A percentile compares a stretch with the other conserved stretches of the same genome.
These are phyloP conservation scores for Drosophila rufa DNA, from an alignment of 1,140 invertebrate genomes.

Conservation along the genomic window DNA sequence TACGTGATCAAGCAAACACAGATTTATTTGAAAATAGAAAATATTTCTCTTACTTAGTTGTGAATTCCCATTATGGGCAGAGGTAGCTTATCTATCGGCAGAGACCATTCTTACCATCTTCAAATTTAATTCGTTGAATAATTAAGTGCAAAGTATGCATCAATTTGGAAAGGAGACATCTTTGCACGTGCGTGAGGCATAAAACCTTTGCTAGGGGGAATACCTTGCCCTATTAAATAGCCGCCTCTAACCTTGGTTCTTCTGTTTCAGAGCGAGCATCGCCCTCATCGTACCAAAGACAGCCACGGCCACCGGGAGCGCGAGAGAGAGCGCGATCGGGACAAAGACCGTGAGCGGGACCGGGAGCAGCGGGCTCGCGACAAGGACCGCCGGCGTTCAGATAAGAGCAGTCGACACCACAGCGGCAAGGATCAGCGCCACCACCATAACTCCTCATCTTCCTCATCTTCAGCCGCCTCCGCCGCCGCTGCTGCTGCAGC, in stretches of 20 bases:
- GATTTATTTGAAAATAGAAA: no score
- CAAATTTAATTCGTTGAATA: no score
- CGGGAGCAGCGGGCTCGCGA: constrained; percentile 44
- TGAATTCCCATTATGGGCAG: no score
- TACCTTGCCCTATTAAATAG: background rate
- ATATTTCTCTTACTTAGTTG: no score
- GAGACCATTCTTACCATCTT: no score
- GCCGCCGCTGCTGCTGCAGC: constrained; percentile 10
- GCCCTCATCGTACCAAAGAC: constrained; percentile 62
- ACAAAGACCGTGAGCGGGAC: constrained; percentile 38
- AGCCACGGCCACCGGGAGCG: constrained; percentile 61
- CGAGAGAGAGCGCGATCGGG: constrained; percentile 32
- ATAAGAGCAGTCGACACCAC: constrained; percentile 34
- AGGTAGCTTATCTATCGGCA: no score
- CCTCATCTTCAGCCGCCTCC: constrained; percentile 23
- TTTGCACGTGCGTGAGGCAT: no score
- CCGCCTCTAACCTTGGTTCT: background rate
- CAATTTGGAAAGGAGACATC: no score
- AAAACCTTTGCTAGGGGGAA: no score
- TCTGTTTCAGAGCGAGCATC: constrained; percentile 41
- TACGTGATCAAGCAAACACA: no score
- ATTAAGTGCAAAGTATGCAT: no score
- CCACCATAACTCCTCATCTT: constrained; percentile 46
- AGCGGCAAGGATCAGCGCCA: constrained; percentile 53
- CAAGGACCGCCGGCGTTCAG: constrained; percentile 22